These are phyloP conservation scores for Drosophila azteca DNA, from an alignment of 1,140 invertebrate species.

Conservation along the genomic window DNA sequence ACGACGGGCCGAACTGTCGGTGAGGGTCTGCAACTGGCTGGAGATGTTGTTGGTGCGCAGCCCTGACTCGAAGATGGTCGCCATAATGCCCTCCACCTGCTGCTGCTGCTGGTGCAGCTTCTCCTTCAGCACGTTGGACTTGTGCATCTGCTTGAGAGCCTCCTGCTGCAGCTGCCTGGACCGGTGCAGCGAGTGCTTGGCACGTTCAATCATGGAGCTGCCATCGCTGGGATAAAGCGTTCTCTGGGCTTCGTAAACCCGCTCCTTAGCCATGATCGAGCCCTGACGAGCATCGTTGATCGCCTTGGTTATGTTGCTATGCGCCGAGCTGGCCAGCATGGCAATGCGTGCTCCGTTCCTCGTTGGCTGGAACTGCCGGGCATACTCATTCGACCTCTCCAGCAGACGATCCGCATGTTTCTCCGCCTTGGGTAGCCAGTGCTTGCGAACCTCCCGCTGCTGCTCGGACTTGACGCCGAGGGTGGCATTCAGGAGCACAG, in stretches of 20 bases:
- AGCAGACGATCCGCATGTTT: conserved; percentile 88
- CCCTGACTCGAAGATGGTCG: conserved; percentile 85
- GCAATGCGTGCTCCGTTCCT: conserved; percentile 80
- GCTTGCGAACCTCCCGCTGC: conserved; percentile 71
- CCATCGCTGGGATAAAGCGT: conserved; percentile 78
- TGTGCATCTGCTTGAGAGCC: conserved; percentile 84
- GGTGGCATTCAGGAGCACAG: conserved; percentile 55
- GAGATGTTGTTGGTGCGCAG: conserved; percentile 85
- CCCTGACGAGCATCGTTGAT: conserved; percentile 88
- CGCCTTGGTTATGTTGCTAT: conserved; percentile 90
- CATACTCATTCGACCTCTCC: conserved; percentile 87
- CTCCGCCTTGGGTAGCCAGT: conserved; percentile 85
- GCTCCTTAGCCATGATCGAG: conserved; percentile 86
- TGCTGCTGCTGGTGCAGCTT: conserved; percentile 84
- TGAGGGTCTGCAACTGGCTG: conserved; percentile 55
- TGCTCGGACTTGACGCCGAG: conserved; percentile 52
- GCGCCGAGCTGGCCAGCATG: conserved; percentile 88
- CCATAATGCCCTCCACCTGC: conserved; percentile 84
- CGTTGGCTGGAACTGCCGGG: conserved; percentile 82
- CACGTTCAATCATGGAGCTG: conserved; percentile 84
- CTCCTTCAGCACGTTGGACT: conserved; percentile 79
- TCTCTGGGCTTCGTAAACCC: conserved; percentile 82
- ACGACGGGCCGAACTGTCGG: conserved; percentile 55
- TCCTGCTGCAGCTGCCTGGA: conserved; percentile 83
- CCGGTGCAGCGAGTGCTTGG: conserved; percentile 83